Evolutionary conservation across 2,888 invertebrate species (phyloP).

Genomic region (Agrochola lota): DNA sequence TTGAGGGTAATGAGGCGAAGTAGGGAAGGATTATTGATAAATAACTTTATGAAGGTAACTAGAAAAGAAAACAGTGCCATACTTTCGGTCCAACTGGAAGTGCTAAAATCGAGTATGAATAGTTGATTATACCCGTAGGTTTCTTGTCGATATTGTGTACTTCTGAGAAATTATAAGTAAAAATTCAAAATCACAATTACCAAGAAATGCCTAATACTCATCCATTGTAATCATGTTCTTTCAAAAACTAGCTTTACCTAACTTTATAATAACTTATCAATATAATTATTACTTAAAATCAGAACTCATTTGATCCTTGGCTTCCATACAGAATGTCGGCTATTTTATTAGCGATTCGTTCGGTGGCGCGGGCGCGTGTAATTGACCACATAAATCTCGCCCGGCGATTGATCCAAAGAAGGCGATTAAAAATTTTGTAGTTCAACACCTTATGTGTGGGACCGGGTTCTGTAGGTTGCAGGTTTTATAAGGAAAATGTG

Average conservation of each 20-base stretch:
- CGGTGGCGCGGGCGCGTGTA: constrained; percentile 64
- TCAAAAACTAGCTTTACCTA: too few species aligned
- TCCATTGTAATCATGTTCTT: background rate
- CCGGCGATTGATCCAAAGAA: constrained; percentile 68
- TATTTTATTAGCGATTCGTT: constrained; percentile 56
- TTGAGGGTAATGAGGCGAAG: constrained; percentile 16
- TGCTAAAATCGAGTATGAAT: background rate
- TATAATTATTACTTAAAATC: constrained; percentile 41
- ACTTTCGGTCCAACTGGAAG: background rate
- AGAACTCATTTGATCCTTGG: constrained; percentile 25
- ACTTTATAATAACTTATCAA: constrained; percentile 11
- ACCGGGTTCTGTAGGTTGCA: constrained; percentile 35
- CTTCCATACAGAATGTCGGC: constrained; percentile 40
- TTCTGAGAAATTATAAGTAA: background rate
- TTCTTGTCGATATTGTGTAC: too few species aligned
- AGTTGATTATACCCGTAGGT: background rate
- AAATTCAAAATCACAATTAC: background rate
- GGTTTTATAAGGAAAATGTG: background rate
- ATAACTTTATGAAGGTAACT: background rate
- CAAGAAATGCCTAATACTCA: background rate
- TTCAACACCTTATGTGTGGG: constrained; percentile 54
- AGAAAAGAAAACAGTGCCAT: background rate
- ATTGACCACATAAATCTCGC: constrained; percentile 73
- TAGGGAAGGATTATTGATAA: background rate
- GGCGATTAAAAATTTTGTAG: constrained; percentile 66